A percentile compares a stretch with the other conserved stretches of the same genome.
Conservation (phyloP, 2,888 invertebrate genomes). For the Tetrapedia diversipes region DNA sequence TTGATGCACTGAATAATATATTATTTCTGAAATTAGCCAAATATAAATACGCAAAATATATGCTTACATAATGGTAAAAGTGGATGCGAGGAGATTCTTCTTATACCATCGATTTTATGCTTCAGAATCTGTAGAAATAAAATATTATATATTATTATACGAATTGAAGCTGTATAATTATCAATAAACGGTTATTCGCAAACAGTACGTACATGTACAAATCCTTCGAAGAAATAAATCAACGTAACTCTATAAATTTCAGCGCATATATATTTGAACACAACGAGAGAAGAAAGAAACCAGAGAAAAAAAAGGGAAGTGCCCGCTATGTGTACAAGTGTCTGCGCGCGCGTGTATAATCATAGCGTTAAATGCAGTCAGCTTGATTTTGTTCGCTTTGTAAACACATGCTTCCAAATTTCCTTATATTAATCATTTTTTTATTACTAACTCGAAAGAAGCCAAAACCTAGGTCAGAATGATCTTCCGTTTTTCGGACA, state of each 20-base stretch:
- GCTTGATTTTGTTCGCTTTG: slow-evolving; percentile 9
- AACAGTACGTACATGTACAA: slow-evolving; percentile 20
- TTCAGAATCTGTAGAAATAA: slow-evolving; percentile 90
- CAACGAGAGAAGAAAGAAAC: slow-evolving; percentile 12
- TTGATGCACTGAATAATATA: neutral
- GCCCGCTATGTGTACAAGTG: too few species aligned
- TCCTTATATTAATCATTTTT: neutral
- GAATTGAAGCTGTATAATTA: neutral
- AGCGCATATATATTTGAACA: slow-evolving; percentile 15
- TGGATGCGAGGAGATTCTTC: slow-evolving; percentile 98
- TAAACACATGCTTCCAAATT: slow-evolving; percentile 29
- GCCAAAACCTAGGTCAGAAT: slow-evolving; percentile 3
- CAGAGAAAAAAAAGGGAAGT: neutral
- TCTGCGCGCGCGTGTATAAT: too few species aligned
- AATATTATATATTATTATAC: slow-evolving; percentile 42
- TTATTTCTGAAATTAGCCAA: neutral
- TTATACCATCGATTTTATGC: slow-evolving; percentile 96
- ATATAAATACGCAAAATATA: slow-evolving; percentile 73
- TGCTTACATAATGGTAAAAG: slow-evolving; percentile 97
- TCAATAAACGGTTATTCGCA: neutral
- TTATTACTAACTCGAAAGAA: slow-evolving; percentile 14
- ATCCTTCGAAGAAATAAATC: neutral
- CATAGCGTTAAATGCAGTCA: neutral
- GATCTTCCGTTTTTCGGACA: slow-evolving; percentile 4
- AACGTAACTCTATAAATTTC: slow-evolving; percentile 25